Conservation (phyloP, 2,113 vertebrate species). For the Coracopsis vasa region DNA sequence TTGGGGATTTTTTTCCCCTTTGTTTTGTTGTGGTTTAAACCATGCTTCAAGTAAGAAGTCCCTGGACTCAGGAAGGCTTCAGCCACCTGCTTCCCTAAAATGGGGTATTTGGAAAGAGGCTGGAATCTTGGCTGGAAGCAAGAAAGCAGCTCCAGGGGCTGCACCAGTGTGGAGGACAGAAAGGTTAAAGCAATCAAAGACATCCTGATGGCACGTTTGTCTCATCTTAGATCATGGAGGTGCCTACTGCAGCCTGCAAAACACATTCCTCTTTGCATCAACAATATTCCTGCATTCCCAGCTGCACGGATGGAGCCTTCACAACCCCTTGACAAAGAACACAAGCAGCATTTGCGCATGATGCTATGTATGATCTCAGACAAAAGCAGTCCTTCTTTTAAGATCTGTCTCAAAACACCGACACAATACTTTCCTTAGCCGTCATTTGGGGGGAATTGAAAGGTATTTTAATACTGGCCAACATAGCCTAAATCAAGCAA, state of each 20-base stretch:
- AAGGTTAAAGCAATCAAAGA: background rate
- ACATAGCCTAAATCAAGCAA: background rate
- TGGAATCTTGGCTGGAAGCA: background rate
- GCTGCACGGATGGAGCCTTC: background rate
- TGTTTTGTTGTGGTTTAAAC: background rate
- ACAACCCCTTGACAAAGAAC: background rate
- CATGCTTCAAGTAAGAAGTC: background rate
- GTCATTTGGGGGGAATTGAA: background rate
- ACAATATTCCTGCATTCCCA: background rate
- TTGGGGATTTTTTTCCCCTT: background rate
- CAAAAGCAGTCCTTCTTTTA: background rate
- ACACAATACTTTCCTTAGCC: background rate
- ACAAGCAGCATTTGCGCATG: background rate
- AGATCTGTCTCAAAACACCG: constrained; percentile 3
- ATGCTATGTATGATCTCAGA: background rate
- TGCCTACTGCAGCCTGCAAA: background rate
- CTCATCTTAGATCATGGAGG: background rate
- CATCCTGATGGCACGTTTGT: background rate
- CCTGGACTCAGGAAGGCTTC: background rate
- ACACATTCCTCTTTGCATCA: background rate
- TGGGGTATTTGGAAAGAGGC: background rate
- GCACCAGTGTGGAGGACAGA: background rate
- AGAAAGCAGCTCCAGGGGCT: background rate
- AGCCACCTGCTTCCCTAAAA: background rate
- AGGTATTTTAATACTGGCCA: background rate